Percentiles rank a stretch among this genome's conserved stretches.
Evolutionary conservation across 2,113 vertebrate species (phyloP).

Genomic region (Percina caprodes): DNA sequence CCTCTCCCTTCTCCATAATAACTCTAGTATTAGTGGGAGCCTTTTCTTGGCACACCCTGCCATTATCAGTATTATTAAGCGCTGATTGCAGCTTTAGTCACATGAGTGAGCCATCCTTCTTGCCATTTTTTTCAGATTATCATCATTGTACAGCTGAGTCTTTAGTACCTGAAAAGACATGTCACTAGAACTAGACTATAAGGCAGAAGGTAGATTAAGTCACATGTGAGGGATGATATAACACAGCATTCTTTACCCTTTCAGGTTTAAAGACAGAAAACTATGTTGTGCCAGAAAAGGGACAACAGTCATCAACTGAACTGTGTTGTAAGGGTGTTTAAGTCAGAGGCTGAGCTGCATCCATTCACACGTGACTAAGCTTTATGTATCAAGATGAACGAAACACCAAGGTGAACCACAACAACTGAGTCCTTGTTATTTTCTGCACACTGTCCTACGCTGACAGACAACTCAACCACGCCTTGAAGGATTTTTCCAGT

Average conservation of each 20-base stretch:
- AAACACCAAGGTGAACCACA: background rate
- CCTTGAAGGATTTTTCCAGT: constrained; percentile 19
- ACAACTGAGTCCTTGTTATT: background rate
- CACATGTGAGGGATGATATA: background rate
- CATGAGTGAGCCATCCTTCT: background rate
- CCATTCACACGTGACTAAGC: background rate
- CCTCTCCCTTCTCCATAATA: constrained; percentile 21
- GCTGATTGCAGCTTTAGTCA: constrained; percentile 22
- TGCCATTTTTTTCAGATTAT: constrained; percentile 16
- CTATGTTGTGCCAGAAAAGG: background rate
- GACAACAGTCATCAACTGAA: background rate
- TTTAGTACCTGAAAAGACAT: background rate
- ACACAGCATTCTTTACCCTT: background rate
- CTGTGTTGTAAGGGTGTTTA: background rate
- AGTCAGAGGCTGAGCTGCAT: background rate
- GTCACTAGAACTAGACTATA: background rate
- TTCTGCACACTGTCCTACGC: constrained; percentile 26
- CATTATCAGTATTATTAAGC: constrained; percentile 38
- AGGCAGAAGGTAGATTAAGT: background rate
- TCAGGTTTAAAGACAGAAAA: background rate
- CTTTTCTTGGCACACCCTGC: constrained; percentile 19
- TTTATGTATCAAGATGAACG: background rate
- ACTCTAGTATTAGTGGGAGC: constrained; percentile 22
- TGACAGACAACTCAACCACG: constrained; percentile 25
- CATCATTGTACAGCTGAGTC: constrained; percentile 14